Conservation (phyloP, 2,797 vertebrate genomes). For the Carduelis carduelis region DNA sequence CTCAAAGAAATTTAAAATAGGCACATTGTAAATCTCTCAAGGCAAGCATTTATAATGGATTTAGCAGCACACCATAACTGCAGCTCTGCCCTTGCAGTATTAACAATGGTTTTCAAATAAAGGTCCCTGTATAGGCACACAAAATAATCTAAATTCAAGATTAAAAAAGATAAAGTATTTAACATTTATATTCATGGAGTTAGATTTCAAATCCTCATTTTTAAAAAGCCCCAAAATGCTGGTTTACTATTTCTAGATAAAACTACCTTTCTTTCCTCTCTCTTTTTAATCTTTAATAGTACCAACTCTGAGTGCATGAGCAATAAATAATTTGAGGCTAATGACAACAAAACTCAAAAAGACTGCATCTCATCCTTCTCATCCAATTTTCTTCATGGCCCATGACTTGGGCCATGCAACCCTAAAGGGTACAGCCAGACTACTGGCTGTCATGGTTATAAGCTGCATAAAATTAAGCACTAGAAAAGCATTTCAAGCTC, state of each 20-base stretch:
- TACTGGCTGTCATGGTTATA: background rate
- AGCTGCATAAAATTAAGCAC: background rate
- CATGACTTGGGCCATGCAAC: background rate
- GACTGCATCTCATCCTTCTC: background rate
- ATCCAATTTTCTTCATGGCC: background rate
- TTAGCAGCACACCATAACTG: background rate
- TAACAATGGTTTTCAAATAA: background rate
- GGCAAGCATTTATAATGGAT: background rate
- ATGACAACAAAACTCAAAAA: background rate
- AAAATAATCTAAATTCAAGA: background rate
- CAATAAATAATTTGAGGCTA: background rate
- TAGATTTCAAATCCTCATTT: background rate
- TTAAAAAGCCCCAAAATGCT: background rate
- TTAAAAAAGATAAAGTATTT: background rate
- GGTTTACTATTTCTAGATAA: background rate
- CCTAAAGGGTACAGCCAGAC: background rate
- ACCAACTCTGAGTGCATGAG: background rate
- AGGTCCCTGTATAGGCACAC: background rate
- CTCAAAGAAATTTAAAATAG: conserved; percentile 15
- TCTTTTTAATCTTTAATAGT: background rate
- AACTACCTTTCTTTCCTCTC: background rate
- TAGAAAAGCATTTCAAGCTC: background rate
- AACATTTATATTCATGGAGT: background rate
- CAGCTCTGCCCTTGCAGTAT: background rate
- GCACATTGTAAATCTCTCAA: background rate